These are phyloP conservation scores for Lynx canadensis DNA, from an alignment of 2,113 vertebrate species.

Conservation along the genomic window DNA sequence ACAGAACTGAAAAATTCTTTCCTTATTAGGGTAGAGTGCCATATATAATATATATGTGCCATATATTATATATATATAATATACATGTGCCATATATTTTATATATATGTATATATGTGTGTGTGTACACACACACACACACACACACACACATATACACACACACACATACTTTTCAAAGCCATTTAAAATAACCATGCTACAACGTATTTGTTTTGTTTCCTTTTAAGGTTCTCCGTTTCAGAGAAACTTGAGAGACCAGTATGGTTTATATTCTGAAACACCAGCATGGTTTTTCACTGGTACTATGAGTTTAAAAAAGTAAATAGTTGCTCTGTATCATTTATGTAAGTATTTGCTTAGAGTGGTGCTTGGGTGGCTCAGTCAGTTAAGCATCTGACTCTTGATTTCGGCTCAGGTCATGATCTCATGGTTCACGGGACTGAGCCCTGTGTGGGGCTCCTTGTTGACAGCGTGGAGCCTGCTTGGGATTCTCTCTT, in stretches of 20 bases:
- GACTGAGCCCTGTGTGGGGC: no score
- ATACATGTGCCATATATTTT: no score
- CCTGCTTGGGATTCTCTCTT: no score
- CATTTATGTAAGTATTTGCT: background rate
- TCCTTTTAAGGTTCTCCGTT: constrained; percentile 27
- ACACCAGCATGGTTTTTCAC: background rate
- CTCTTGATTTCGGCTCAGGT: no score
- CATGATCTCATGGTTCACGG: no score
- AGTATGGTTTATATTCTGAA: background rate
- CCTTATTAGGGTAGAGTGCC: constrained; percentile 5
- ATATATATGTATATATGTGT: no score
- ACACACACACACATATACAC: no score
- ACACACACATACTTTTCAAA: background rate
- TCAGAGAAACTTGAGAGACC: background rate
- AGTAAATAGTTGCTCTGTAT: background rate
- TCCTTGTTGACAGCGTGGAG: no score
- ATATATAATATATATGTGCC: background rate
- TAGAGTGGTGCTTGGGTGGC: no score
- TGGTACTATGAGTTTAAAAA: background rate
- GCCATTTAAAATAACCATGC: background rate
- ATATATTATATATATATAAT: no score
- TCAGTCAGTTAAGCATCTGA: no score
- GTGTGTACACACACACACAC: no score
- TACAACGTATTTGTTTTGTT: background rate
- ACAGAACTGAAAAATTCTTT: background rate